Evolutionary conservation across 2,797 vertebrate species (phyloP).

Genomic region (Sebastolobus altivelis): DNA sequence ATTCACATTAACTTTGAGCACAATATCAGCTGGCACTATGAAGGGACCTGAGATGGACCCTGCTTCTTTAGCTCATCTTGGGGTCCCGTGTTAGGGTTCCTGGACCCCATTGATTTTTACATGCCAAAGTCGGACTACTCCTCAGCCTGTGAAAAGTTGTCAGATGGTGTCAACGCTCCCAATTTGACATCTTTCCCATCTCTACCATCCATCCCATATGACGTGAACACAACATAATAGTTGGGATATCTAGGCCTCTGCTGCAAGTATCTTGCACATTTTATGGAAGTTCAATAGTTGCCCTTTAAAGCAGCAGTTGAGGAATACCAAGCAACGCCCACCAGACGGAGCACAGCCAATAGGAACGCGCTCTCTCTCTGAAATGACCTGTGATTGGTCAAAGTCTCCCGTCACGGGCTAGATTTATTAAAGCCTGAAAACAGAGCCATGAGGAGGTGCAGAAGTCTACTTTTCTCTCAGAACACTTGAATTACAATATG

Average conservation of each 20-base stretch:
- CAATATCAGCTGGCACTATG: not conserved
- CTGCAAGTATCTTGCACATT: conserved; percentile 4
- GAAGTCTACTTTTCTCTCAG: too few relatives aligned
- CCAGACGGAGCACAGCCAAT: too few relatives aligned
- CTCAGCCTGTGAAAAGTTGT: not conserved
- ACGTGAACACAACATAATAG: not conserved
- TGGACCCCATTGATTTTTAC: not conserved
- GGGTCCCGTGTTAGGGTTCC: not conserved
- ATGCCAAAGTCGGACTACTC: not conserved
- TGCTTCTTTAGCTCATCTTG: not conserved
- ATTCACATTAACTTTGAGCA: conserved; percentile 7
- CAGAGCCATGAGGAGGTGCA: too few relatives aligned
- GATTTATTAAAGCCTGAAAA: too few relatives aligned
- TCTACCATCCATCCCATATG: not conserved
- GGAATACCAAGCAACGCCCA: too few relatives aligned
- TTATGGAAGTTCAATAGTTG: not conserved
- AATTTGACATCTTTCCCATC: not conserved
- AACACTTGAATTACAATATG: too few relatives aligned
- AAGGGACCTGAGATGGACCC: not conserved
- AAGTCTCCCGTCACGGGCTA: too few relatives aligned
- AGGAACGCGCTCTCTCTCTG: too few relatives aligned
- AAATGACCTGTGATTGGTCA: too few relatives aligned
- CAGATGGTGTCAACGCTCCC: not conserved
- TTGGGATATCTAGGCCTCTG: not conserved
- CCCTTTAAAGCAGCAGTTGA: conserved; percentile 3